Conservation (phyloP, 2,113 vertebrate species). For the Axis porcinus region DNA sequence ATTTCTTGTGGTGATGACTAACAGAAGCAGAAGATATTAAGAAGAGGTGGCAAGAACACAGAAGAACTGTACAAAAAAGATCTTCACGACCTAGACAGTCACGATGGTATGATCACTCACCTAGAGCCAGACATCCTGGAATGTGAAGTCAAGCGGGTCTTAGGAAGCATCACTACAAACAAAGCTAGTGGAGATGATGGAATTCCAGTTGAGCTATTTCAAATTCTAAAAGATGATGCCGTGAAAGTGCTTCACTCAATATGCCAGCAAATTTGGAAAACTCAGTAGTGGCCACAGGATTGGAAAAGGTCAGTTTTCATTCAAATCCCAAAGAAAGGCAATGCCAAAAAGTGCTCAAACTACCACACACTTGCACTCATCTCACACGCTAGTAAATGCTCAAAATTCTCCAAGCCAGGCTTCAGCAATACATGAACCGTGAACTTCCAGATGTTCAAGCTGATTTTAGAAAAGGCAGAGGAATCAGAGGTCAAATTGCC, state of each 20-base stretch:
- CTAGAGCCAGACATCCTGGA: neutral
- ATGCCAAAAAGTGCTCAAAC: neutral
- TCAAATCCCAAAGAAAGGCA: neutral
- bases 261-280: neutral
- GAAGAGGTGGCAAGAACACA: neutral
- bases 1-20: neutral
- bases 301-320: neutral
- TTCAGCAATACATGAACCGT: neutral
- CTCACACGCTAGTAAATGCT: neutral
- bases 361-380: neutral
- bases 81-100: neutral
- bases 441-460: neutral
- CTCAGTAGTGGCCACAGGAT: neutral
- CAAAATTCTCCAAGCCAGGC: neutral
- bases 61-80: neutral
- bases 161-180: neutral
- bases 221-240: neutral
- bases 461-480: neutral
- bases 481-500: neutral
- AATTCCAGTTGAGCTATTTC: neutral
- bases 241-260: neutral
- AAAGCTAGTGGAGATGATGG: neutral
- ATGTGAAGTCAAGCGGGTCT: neutral
- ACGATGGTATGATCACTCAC: neutral
- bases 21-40: neutral